These are phyloP conservation scores for Ophiodon elongatus DNA, from an alignment of 2,113 vertebrate genomes.

Conservation along the genomic window DNA sequence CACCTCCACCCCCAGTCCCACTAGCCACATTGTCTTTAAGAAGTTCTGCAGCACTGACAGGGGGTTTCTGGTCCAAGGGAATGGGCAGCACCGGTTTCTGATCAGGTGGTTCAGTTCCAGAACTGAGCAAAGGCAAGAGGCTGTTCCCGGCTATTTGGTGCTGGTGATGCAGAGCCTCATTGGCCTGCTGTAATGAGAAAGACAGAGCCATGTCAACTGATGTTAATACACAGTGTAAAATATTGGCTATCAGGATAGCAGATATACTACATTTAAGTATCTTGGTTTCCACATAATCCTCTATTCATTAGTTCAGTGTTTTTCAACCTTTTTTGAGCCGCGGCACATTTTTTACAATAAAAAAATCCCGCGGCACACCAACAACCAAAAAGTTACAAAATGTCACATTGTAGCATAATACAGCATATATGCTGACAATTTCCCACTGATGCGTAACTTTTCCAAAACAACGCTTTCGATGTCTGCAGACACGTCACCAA, in stretches of 20 bases:
- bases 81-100: conserved; percentile 97
- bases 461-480: too few relatives aligned
- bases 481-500: too few relatives aligned
- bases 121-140: conserved; percentile 94
- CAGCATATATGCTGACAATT: too few relatives aligned
- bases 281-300: not conserved
- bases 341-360: too few relatives aligned
- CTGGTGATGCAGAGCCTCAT: conserved; percentile 97
- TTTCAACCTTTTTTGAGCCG: too few relatives aligned
- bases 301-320: too few relatives aligned
- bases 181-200: conserved; percentile 87
- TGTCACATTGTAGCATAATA: too few relatives aligned
- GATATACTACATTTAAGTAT: not conserved
- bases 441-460: too few relatives aligned
- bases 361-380: too few relatives aligned
- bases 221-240: not conserved
- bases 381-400: too few relatives aligned
- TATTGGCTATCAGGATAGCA: not conserved
- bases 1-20: conserved; percentile 69
- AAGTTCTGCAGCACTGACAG: conserved; percentile 91
- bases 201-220: not conserved
- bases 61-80: conserved; percentile 93
- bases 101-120: conserved; percentile 93
- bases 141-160: conserved; percentile 96
- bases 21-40: conserved; percentile 90